Conservation (phyloP, 2,888 invertebrate genomes). For the Yponomeuta malinellus region DNA sequence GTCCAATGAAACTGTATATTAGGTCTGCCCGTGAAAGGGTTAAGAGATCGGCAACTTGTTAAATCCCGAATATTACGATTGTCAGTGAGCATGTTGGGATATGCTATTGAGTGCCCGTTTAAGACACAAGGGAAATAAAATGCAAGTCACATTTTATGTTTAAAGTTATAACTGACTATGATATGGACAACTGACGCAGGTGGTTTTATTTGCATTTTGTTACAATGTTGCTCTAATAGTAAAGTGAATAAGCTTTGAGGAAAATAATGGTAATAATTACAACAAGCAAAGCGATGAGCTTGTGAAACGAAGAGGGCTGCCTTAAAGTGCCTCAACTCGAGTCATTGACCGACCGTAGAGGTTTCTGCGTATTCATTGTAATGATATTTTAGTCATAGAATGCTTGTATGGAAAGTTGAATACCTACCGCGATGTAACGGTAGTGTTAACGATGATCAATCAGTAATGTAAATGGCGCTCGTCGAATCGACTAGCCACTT, state of each 20-base stretch:
- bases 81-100: no score
- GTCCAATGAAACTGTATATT: no score
- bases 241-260: background rate
- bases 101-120: no score
- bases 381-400: conserved; percentile 70
- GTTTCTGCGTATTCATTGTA: conserved; percentile 65
- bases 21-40: no score
- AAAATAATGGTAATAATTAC: conserved; percentile 13
- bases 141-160: no score
- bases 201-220: background rate
- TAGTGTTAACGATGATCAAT: conserved; percentile 30
- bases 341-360: conserved; percentile 68
- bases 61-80: no score
- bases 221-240: background rate
- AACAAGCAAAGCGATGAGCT: conserved; percentile 19
- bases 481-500: background rate
- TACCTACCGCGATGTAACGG: conserved; percentile 40
- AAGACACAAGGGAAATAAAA: no score
- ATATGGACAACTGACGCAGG: no score
- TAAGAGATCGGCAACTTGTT: no score
- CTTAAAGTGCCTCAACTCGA: conserved; percentile 66
- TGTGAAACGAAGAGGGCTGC: conserved; percentile 59
- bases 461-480: conserved; percentile 20
- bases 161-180: no score
- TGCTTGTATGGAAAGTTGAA: conserved; percentile 51